Conservation (phyloP, 2,113 vertebrate species). For the Poeciliopsis turrubarensis region DNA sequence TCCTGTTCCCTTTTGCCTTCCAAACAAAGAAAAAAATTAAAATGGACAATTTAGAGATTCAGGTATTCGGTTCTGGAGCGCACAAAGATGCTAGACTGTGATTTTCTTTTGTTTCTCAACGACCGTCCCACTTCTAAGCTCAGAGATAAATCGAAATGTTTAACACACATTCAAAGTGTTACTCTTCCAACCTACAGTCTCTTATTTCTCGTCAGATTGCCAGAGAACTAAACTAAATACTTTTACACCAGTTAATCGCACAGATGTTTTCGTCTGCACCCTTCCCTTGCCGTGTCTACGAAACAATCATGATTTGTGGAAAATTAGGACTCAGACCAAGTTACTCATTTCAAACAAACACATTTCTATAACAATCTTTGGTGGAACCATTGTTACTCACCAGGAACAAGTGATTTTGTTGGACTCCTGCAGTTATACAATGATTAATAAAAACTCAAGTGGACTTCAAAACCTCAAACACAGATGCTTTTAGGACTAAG, state of each 20-base stretch:
- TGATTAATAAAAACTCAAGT: conserved; percentile 15
- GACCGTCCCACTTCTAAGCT: neutral
- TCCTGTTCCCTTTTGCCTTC: neutral
- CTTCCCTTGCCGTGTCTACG: neutral
- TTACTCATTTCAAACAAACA: conserved; percentile 21
- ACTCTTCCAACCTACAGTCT: neutral
- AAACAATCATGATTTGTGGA: conserved; percentile 12
- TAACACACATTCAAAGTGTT: conserved; percentile 1
- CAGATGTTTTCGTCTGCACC: neutral
- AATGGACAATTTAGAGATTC: conserved; percentile 10
- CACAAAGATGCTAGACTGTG: neutral
- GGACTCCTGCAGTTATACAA: conserved; percentile 39
- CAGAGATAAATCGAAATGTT: neutral
- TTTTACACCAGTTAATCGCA: conserved; percentile 4
- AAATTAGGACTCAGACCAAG: conserved; percentile 17
- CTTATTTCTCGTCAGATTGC: neutral
- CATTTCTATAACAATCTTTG: conserved; percentile 12
- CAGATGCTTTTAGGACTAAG: conserved; percentile 26
- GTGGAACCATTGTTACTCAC: conserved; percentile 31
- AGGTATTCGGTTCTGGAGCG: conserved; percentile 14
- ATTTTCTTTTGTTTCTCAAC: neutral
- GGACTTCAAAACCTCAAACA: conserved; percentile 48
- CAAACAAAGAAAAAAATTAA: neutral
- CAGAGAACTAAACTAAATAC: neutral
- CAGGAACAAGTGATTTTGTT: conserved; percentile 23